Percentiles rank a stretch among this genome's conserved stretches.
Evolutionary conservation across 2,888 invertebrate genomes (phyloP).

Genomic region (Brachypterus glaber): DNA sequence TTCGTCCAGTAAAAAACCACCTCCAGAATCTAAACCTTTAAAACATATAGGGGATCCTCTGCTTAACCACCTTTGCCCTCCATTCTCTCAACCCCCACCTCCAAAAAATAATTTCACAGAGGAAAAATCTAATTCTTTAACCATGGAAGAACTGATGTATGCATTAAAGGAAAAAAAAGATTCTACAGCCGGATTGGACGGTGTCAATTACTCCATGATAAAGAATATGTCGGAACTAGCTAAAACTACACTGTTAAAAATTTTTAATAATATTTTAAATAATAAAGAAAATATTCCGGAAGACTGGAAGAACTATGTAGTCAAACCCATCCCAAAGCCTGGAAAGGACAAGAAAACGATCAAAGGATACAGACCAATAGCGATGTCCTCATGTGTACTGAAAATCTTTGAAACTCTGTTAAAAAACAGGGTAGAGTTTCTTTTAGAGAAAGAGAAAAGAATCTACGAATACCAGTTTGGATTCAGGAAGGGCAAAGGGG

Average conservation of each 20-base stretch:
- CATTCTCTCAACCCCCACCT: no score
- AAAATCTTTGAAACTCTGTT: conserved; percentile 8
- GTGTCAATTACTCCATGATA: conserved; percentile 5
- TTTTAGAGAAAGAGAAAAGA: conserved; percentile 1
- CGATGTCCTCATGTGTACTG: conserved; percentile 5
- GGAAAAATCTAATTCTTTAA: no score
- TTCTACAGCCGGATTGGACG: conserved; percentile 5
- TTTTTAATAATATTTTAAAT: conserved; percentile 3
- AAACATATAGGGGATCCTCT: no score
- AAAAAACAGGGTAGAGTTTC: conserved; percentile 7
- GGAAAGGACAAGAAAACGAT: conserved; percentile 3
- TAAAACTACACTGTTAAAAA: background rate
- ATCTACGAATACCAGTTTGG: conserved; percentile 5
- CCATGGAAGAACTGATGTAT: no score
- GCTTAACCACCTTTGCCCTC: no score
- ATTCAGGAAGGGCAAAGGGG: conserved; percentile 7
- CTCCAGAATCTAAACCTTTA: no score
- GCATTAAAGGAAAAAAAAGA: no score
- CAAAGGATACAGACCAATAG: conserved; percentile 8
- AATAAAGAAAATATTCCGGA: background rate
- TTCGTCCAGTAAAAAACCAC: no score
- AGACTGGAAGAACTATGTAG: conserved; percentile 1
- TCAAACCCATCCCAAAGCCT: conserved; percentile 6
- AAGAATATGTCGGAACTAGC: conserved; percentile 2
- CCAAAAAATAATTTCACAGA: no score